phyloP scores from a whole-genome alignment of 2,113 vertebrate genomes.

The Accipiter virgatus region DNA sequence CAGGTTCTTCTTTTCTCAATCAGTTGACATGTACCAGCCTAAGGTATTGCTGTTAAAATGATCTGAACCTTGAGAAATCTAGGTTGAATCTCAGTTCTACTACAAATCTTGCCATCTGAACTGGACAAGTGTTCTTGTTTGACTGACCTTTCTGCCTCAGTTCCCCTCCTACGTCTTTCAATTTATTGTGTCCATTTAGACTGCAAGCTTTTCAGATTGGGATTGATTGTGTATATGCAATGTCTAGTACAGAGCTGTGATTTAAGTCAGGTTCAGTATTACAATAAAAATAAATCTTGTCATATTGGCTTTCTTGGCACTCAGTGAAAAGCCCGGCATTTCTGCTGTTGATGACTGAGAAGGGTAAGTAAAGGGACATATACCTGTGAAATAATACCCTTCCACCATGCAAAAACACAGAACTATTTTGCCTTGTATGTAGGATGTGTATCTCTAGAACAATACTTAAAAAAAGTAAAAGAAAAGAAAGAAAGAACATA shows the following conservation, averaged over 20 bases:
- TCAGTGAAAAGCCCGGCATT: not conserved
- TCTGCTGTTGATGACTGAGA: not conserved
- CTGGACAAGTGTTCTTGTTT: not conserved
- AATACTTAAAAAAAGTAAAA: not conserved
- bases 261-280: not conserved
- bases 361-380: not conserved
- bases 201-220: not conserved
- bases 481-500: fast-evolving
- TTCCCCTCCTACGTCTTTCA: not conserved
- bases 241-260: not conserved
- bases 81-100: not conserved
- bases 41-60: not conserved
- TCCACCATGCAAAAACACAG: not conserved
- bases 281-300: not conserved
- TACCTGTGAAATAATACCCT: not conserved
- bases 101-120: not conserved
- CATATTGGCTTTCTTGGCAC: not conserved
- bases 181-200: not conserved
- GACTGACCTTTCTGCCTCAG: not conserved
- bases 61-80: not conserved
- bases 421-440: not conserved
- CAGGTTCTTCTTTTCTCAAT: not conserved
- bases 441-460: not conserved
- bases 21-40: not conserved
- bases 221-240: not conserved